phyloP scores from a whole-genome alignment of 2,113 vertebrate species.

The Istiophorus platypterus region DNA sequence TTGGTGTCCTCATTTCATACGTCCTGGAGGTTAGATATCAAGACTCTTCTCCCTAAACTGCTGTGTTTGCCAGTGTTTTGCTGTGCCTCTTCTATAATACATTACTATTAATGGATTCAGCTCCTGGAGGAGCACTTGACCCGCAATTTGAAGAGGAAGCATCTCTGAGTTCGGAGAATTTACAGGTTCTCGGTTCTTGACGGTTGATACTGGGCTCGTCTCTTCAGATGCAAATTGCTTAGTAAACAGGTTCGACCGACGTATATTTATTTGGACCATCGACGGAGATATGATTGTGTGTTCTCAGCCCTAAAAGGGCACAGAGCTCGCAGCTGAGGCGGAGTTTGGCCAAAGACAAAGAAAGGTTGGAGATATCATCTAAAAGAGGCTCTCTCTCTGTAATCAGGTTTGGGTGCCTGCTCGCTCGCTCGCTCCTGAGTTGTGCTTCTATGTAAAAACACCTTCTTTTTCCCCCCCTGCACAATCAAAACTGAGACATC shows the following conservation, averaged over 20 bases:
- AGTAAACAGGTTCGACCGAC: not conserved
- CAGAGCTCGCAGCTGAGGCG: not conserved
- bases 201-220: not conserved
- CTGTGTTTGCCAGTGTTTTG: constrained; percentile 12
- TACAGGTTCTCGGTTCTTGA: constrained; percentile 3
- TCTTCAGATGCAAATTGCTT: not conserved
- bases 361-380: constrained; percentile 12
- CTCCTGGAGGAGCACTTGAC: constrained; percentile 43
- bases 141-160: constrained; percentile 40
- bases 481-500: not conserved
- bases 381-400: not conserved
- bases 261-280: not conserved
- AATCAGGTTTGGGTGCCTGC: constrained; percentile 55
- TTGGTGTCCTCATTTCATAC: constrained; percentile 19
- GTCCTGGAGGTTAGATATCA: constrained; percentile 34
- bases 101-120: constrained; percentile 56
- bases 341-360: not conserved
- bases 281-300: not conserved
- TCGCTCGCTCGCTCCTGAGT: constrained; percentile 29
- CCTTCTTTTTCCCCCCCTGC: constrained; percentile 1
- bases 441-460: not conserved
- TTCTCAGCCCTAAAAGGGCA: not conserved
- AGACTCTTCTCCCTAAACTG: constrained; percentile 20
- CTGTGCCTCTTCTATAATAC: constrained; percentile 37
- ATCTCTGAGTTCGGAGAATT: not conserved